phyloP scores from a whole-genome alignment of 2,888 invertebrate genomes.

The Sisyra terminalis region DNA sequence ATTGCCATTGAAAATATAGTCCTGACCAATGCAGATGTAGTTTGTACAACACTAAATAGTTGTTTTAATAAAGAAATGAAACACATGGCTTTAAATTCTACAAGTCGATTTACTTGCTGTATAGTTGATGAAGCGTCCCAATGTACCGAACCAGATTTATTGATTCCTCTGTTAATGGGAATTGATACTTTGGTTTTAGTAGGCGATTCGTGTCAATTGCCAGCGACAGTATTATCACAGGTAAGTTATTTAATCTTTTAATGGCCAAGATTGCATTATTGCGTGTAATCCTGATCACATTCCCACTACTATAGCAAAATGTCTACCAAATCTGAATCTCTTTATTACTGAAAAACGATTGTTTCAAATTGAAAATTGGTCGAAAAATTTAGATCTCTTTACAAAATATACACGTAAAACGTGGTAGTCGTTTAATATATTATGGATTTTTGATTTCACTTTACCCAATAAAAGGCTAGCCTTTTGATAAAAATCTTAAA shows the following conservation, averaged over 20 bases:
- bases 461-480: too few relatives aligned
- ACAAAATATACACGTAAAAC: too few relatives aligned
- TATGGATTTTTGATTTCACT: too few relatives aligned
- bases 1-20: constrained; percentile 21
- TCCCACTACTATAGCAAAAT: too few relatives aligned
- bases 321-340: too few relatives aligned
- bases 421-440: too few relatives aligned
- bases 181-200: constrained; percentile 62
- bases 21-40: constrained; percentile 36
- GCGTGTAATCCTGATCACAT: too few relatives aligned
- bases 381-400: too few relatives aligned
- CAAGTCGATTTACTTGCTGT: constrained; percentile 36
- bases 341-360: too few relatives aligned
- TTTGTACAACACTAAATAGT: constrained; percentile 54
- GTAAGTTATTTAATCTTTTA: constrained; percentile 32
- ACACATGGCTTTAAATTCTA: constrained; percentile 14
- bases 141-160: constrained; percentile 64
- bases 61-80: constrained; percentile 17
- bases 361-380: too few relatives aligned
- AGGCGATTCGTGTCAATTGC: constrained; percentile 76
- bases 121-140: constrained; percentile 82
- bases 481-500: too few relatives aligned
- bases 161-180: constrained; percentile 63
- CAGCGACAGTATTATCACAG: constrained; percentile 61
- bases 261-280: too few relatives aligned